phyloP scores from a whole-genome alignment of 2,797 vertebrate genomes.

The Coendou prehensilis region DNA sequence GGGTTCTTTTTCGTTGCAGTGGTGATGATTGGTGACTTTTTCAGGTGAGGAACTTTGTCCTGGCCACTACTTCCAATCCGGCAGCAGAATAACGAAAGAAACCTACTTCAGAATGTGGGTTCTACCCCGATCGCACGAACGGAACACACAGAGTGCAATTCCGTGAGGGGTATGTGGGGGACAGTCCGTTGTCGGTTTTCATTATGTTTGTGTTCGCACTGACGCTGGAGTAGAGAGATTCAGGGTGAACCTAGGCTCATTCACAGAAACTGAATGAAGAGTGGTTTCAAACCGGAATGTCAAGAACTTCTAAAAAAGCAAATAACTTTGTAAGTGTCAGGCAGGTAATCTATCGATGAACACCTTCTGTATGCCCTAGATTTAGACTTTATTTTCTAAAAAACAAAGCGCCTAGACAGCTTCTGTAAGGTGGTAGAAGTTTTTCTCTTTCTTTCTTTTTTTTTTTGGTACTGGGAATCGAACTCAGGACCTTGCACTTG shows the following conservation, averaged over 20 bases:
- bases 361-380: too few relatives aligned
- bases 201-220: not conserved
- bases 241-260: not conserved
- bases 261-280: not conserved
- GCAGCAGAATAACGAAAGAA: not conserved
- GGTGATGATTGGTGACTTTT: not conserved
- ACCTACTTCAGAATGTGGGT: not conserved
- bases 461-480: too few relatives aligned
- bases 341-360: not conserved
- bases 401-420: not conserved
- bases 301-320: constrained; percentile 15
- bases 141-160: not conserved
- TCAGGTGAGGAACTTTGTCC: not conserved
- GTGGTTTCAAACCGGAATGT: not conserved
- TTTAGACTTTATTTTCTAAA: constrained; percentile 35
- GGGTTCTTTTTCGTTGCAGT: not conserved
- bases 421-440: not conserved
- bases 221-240: not conserved
- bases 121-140: too few relatives aligned
- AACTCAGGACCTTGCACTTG: too few relatives aligned
- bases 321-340: not conserved
- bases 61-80: not conserved
- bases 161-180: not conserved
- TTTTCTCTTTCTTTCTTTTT: not conserved
- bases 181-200: not conserved